A percentile compares a stretch with the other conserved stretches of the same genome.
Conservation (phyloP, 2,888 invertebrate genomes). For the Neoascia interrupta region DNA sequence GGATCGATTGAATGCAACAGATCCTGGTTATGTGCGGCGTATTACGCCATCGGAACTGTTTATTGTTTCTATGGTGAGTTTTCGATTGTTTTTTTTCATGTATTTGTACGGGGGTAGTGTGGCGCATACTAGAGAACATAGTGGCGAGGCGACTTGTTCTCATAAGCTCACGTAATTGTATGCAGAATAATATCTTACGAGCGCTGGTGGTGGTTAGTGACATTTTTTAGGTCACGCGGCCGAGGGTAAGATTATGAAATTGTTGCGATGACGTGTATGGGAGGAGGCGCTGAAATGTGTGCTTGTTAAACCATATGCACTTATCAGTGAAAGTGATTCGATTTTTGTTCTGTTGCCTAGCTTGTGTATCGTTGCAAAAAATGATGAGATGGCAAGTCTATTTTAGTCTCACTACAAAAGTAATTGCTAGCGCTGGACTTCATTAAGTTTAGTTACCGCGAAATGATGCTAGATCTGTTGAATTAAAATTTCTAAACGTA, state of each 20-base stretch:
- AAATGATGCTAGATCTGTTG: no score
- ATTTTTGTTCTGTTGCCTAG: slow-evolving; percentile 19
- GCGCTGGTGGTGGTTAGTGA: not conserved
- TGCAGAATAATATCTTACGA: not conserved
- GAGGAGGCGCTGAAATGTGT: slow-evolving; percentile 28
- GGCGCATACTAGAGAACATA: no score
- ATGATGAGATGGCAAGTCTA: slow-evolving; percentile 29
- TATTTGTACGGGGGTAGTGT: not conserved
- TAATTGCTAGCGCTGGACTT: no score
- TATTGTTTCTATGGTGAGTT: slow-evolving; percentile 92
- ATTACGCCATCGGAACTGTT: slow-evolving; percentile 95
- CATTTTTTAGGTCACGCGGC: slow-evolving; percentile 39
- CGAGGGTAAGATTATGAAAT: slow-evolving; percentile 22
- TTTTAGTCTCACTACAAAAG: no score
- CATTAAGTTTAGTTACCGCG: no score
- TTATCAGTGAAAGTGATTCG: slow-evolving; percentile 56
- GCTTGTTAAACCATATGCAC: not conserved
- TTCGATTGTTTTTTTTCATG: slow-evolving; percentile 1
- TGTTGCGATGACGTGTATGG: slow-evolving; percentile 22
- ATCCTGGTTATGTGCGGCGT: slow-evolving; percentile 90
- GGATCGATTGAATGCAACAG: slow-evolving; percentile 90
- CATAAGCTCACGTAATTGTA: slow-evolving; percentile 11
- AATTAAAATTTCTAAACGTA: no score
- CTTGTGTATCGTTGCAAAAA: not conserved
- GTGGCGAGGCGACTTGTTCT: no score